Evolutionary conservation across 2,797 vertebrate genomes (phyloP), one percentile per base, ranked within the genome.

Genomic region (Melopsittacus undulatus): DNA sequence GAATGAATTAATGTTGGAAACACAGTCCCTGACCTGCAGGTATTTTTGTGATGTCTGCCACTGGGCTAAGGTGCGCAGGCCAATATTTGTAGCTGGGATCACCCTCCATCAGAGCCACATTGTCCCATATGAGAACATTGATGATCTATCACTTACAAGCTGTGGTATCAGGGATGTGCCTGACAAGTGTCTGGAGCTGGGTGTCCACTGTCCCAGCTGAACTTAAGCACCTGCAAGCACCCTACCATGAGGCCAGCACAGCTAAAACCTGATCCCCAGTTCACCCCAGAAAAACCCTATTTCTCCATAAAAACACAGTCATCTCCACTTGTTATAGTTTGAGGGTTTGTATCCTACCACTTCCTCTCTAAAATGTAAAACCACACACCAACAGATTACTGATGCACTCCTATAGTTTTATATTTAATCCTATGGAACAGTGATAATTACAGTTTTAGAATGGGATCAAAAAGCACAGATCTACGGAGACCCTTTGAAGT

Each of bases 401-500:
- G 94, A 92, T 92, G 48, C 61, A 42, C 56, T 88, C 42, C 0
- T 82, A 90, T 67, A 78, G 94, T 92, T 95, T 90, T 94, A 79
- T 88, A 92, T 95, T 89, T 86, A 92, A 96, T 95, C 94, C 92
- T 96, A 81, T 96, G 95, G 91, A 91, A 94, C 92, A 79, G 70
- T 84, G 88, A 95, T 96, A 96, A 96, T 97, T 95, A 93, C 36
- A 29, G 86, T 79, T 96, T 89, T 89, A 95, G 90, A 96, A 96
- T 70, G 83, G 94, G 94, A 95, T 96, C 92, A 94, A 96, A 95
- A 92, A 95, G 91, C 94, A 67, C 83, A 88, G 89, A 96, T 89
- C 91, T 96, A 68, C 48, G 73, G 95, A 96, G 89, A 83, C 80
- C 84, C 95, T 96, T 97, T 94, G 95, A 97, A 96, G 92, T 95